A percentile compares a stretch with the other conserved stretches of the same genome.
phyloP scores from a whole-genome alignment of 2,113 vertebrate genomes.

The Melanostigma gelatinosum region DNA sequence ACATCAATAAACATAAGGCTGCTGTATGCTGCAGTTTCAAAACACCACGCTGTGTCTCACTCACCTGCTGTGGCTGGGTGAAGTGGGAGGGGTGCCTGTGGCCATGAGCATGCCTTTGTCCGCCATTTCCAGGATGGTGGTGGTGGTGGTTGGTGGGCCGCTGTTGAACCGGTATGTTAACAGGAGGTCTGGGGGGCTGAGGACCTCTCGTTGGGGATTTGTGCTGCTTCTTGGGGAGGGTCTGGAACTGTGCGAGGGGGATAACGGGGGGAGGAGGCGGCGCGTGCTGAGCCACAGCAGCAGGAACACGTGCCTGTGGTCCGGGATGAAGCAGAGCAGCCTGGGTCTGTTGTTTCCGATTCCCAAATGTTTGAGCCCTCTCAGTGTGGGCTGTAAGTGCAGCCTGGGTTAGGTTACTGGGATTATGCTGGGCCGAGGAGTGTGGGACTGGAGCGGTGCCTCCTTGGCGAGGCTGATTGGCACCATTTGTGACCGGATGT shows the following conservation, averaged over 20 bases:
- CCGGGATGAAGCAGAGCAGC: constrained; percentile 66
- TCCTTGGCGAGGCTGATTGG: constrained; percentile 49
- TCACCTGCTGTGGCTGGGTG: constrained; percentile 72
- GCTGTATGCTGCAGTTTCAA: constrained; percentile 19
- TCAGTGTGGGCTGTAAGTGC: constrained; percentile 70
- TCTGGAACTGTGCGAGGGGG: constrained; percentile 71
- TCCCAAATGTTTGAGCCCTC: constrained; percentile 62
- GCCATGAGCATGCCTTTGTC: constrained; percentile 37
- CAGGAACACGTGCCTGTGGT: constrained; percentile 24
- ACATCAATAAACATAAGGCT: constrained; percentile 35
- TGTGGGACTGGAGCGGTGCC: constrained; percentile 20
- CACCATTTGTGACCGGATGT: constrained; percentile 43
- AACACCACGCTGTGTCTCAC: constrained; percentile 29
- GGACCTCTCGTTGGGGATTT: constrained; percentile 39
- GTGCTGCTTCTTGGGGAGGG: constrained; percentile 68
- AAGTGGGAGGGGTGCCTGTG: constrained; percentile 40
- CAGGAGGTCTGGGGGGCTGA: constrained; percentile 52
- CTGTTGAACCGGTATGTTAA: constrained; percentile 49
- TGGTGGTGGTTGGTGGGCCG: constrained; percentile 53
- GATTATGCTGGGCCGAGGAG: constrained; percentile 37
- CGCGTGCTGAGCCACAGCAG: constrained; percentile 15
- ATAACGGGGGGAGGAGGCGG: constrained; percentile 78
- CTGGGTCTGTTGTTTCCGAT: constrained; percentile 73
- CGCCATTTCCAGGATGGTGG: constrained; percentile 45
- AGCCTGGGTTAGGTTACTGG: constrained; percentile 70